Evolutionary conservation across 1,140 invertebrate species (phyloP), one percentile per base, ranked within the genome.

Genomic region (Anastatus disparis): DNA sequence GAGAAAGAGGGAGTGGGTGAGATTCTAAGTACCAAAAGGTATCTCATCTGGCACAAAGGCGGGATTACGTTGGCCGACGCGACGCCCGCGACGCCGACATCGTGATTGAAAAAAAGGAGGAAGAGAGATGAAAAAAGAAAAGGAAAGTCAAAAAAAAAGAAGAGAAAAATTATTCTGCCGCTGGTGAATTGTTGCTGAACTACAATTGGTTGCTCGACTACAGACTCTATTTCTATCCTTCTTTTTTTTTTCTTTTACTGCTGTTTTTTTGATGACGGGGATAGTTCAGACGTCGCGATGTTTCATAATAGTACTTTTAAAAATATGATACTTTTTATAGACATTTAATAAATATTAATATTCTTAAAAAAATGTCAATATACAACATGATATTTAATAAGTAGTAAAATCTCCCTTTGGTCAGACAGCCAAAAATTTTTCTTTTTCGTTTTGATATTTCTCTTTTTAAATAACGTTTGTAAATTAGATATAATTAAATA

Each of bases 71-170:
- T 58, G 76, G 74, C 46, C 73, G 72, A 75, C 26, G 38, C 50
- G 64, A 48, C 55, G 58, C 53, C 58, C 24, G 13, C 75, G 72
- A 77, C 72, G 64, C 73, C 68, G 24, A 64, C 64, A 48, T 72
- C 69, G 77, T 79, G 76, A 80, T 80, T 80, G 78, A 79, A 80
- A 80, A 78, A 79, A 35, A 35, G n/a, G n/a, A n/a, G n/a, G n/a
- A n/a, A n/a, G n/a, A n/a, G n/a, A n/a, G n/a, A n/a, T n/a, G n/a
- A n/a, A 75, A 50, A 13, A 42, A 46, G 42, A 24, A 20, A 40
- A 58, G 22, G 44, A 38, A 24, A 52, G 10, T 26, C 20, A 50
- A 53, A 4, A 35, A 24, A 20, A 26, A 48, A 71, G 48, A 69
- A 72, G 62, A 74, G 73, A 75, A 76, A 76, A 73, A 73, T 78